These are phyloP conservation scores for Cariama cristata DNA, from an alignment of 2,113 vertebrate species.

Conservation along the genomic window DNA sequence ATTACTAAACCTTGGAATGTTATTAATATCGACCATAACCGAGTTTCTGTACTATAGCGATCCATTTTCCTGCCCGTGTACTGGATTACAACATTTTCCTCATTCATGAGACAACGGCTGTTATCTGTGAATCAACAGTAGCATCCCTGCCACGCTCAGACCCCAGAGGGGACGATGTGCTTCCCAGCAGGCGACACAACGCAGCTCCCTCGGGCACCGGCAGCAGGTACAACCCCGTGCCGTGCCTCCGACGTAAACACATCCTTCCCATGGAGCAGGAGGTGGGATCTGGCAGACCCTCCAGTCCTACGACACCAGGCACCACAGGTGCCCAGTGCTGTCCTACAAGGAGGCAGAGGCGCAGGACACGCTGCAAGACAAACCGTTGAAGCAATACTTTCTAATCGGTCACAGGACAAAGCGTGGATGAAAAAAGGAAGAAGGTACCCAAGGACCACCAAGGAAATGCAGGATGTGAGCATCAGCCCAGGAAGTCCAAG, in stretches of 20 bases:
- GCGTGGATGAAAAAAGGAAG: neutral
- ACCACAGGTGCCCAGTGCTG: accelerated
- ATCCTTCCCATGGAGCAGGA: accelerated
- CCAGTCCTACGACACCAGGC: neutral
- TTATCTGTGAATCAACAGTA: neutral
- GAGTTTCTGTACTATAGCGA: too few relatives aligned
- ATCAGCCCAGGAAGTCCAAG: neutral
- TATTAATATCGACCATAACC: neutral
- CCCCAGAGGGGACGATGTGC: accelerated
- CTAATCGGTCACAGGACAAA: neutral
- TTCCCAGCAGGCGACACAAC: neutral
- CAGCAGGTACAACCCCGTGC: neutral
- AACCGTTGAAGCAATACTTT: neutral
- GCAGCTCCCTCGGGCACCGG: accelerated
- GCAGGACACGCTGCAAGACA: neutral
- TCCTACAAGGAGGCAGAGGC: neutral
- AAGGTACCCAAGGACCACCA: neutral
- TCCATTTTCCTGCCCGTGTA: neutral
- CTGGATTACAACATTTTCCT: neutral
- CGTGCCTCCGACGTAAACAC: neutral
- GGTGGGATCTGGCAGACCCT: neutral
- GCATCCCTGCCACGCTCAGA: neutral
- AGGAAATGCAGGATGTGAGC: neutral
- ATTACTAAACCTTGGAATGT: neutral
- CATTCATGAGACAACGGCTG: neutral